A percentile compares a stretch with the other conserved stretches of the same genome.
phyloP scores from a whole-genome alignment of 2,888 invertebrate genomes.

The Laothoe populi region DNA sequence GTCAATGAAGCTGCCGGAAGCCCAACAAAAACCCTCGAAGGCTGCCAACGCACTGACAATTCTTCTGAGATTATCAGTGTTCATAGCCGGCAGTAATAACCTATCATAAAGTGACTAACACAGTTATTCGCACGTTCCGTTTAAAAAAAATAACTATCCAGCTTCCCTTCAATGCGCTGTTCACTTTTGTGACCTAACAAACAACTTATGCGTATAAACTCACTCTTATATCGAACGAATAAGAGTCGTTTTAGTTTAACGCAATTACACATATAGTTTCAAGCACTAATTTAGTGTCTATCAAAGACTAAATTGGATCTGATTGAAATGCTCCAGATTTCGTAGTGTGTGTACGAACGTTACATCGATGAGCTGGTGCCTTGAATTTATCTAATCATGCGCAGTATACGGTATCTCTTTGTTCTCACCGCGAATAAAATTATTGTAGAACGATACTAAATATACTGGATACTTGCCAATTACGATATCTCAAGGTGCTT shows the following conservation, averaged over 20 bases:
- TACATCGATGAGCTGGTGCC: conserved; percentile 23
- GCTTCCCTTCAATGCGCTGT: conserved; percentile 21
- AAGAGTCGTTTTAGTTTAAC: background rate
- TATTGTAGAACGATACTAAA: background rate
- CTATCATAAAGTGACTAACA: background rate
- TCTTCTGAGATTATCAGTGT: background rate
- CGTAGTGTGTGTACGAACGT: conserved; percentile 32
- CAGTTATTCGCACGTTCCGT: background rate
- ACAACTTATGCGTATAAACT: background rate
- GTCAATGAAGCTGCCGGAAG: too few species aligned
- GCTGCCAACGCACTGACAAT: background rate
- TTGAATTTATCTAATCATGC: conserved; percentile 27
- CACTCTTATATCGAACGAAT: conserved; percentile 13
- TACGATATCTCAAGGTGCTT: background rate
- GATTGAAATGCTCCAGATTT: conserved; percentile 69
- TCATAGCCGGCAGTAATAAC: background rate
- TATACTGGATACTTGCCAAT: background rate
- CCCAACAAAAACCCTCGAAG: too few species aligned
- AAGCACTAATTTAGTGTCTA: conserved; percentile 25
- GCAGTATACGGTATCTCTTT: background rate
- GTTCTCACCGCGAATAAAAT: background rate
- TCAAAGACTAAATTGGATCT: conserved; percentile 52
- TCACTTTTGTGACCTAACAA: conserved; percentile 24
- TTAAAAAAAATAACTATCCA: conserved; percentile 13
- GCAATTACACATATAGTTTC: background rate